Evolutionary conservation across 2,797 vertebrate species (phyloP).

Genomic region (Lemur catta): DNA sequence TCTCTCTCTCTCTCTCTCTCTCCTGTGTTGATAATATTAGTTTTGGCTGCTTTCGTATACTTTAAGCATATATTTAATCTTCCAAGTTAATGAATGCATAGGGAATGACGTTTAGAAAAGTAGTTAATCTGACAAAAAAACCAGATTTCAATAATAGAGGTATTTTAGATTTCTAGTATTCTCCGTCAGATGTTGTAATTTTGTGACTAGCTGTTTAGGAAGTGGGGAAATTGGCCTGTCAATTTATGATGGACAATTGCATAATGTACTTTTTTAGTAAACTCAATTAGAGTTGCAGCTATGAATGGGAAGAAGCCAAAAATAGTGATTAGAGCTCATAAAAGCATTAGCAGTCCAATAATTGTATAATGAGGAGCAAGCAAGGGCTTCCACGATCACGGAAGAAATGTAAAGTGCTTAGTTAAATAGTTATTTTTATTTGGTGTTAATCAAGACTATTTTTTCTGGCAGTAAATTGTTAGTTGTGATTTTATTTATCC

Average conservation of each 20-base stretch:
- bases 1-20: neutral
- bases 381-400: constrained; percentile 56
- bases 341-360: constrained; percentile 74
- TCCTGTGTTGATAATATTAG: neutral
- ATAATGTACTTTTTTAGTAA: constrained; percentile 76
- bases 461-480: constrained; percentile 66
- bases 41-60: neutral
- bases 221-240: constrained; percentile 72
- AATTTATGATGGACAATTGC: constrained; percentile 73
- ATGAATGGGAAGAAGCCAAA: constrained; percentile 68
- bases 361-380: constrained; percentile 74
- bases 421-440: constrained; percentile 72
- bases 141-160: neutral
- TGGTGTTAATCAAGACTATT: constrained; percentile 67
- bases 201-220: constrained; percentile 62
- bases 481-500: constrained; percentile 71
- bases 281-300: constrained; percentile 75
- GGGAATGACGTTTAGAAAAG: constrained; percentile 36
- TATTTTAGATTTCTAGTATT: constrained; percentile 10
- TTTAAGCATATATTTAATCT: constrained; percentile 15
- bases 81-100: neutral
- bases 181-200: constrained; percentile 51
- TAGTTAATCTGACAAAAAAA: constrained; percentile 49
- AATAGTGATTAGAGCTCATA: constrained; percentile 72
- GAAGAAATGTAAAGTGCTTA: constrained; percentile 66